These are phyloP conservation scores for Tadarida brasiliensis DNA, from an alignment of 2,797 vertebrate genomes.

Conservation along the genomic window DNA sequence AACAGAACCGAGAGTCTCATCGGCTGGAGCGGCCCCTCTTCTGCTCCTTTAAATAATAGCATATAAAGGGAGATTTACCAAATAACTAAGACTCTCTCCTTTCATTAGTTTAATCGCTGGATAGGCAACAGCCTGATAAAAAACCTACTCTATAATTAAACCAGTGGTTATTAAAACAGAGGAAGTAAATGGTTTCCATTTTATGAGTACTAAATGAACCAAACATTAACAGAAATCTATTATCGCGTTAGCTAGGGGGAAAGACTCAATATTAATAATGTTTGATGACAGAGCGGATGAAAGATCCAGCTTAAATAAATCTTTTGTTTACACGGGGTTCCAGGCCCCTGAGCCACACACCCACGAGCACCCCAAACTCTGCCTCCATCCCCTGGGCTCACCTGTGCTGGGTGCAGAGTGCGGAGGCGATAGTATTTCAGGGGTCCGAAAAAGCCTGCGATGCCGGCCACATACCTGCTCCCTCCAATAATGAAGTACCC, in stretches of 20 bases:
- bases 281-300: constrained; percentile 38
- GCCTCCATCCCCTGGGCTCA: constrained; percentile 51
- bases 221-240: constrained; percentile 78
- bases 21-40: not conserved
- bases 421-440: constrained; percentile 93
- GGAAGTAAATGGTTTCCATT: constrained; percentile 83
- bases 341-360: not conserved
- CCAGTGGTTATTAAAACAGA: constrained; percentile 83
- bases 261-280: constrained; percentile 53
- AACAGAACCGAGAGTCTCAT: not conserved
- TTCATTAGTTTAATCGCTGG: constrained; percentile 83
- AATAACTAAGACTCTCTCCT: constrained; percentile 77
- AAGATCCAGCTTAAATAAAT: not conserved
- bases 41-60: constrained; percentile 75
- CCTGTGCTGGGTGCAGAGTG: constrained; percentile 85
- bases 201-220: constrained; percentile 80
- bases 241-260: not conserved
- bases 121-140: constrained; percentile 82
- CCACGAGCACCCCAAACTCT: not conserved
- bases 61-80: constrained; percentile 69
- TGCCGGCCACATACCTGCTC: constrained; percentile 89
- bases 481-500: constrained; percentile 96
- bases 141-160: constrained; percentile 84
- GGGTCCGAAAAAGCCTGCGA: constrained; percentile 94
- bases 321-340: constrained; percentile 52